phyloP scores from a whole-genome alignment of 2,113 vertebrate genomes.

The Chauna torquata region DNA sequence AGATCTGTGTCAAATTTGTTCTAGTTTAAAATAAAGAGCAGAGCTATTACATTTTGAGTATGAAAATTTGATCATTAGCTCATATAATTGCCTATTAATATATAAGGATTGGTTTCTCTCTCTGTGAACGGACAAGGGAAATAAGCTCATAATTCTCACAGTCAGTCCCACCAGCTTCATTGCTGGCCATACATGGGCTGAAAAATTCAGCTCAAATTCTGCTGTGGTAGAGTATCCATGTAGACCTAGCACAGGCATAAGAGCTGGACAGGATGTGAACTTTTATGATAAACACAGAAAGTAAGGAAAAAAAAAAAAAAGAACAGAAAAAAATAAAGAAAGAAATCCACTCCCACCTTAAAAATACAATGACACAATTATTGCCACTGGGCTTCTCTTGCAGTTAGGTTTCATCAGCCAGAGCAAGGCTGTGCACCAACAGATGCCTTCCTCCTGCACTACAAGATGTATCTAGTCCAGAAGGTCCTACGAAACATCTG shows the following conservation, averaged over 20 bases:
- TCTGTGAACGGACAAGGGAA: not conserved
- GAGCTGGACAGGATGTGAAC: not conserved
- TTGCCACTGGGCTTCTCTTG: not conserved
- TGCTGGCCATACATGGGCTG: fast-evolving
- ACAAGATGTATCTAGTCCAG: not conserved
- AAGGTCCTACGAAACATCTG: not conserved
- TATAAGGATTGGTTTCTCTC: constrained; percentile 25
- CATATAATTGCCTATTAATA: constrained; percentile 51
- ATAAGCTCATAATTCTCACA: constrained; percentile 2
- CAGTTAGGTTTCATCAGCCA: not conserved
- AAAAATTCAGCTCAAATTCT: not conserved
- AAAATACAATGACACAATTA: not conserved
- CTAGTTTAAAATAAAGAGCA: constrained; percentile 42
- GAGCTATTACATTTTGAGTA: constrained; percentile 7
- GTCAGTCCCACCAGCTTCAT: not conserved
- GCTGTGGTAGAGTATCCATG: not conserved
- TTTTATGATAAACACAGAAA: fast-evolving
- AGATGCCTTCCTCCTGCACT: not conserved
- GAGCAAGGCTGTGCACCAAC: not conserved
- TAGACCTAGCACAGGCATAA: not conserved
- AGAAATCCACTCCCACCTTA: not conserved
- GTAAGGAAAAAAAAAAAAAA: not conserved
- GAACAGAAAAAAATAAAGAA: not conserved
- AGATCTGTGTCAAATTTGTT: constrained; percentile 29
- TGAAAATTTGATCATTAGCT: constrained; percentile 39